Evolutionary conservation across 1,140 invertebrate species (phyloP).

Genomic region (Drosophila teissieri): DNA sequence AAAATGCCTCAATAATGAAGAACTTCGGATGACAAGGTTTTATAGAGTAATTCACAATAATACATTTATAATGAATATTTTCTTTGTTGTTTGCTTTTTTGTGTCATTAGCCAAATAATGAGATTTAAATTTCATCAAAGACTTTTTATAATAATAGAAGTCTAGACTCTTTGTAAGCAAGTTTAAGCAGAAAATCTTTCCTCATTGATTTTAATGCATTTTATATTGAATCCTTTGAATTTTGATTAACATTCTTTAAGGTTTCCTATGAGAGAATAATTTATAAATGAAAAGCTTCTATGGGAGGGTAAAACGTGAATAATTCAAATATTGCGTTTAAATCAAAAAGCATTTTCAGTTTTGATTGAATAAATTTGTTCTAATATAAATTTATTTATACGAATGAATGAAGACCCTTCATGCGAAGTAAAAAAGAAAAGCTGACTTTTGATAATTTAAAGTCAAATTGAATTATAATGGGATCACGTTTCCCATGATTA

Average conservation of each 20-base stretch:
- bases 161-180: neutral
- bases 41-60: neutral
- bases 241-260: no score
- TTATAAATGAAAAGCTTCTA: neutral
- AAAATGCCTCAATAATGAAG: neutral
- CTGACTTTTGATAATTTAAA: neutral
- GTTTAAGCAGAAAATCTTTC: neutral
- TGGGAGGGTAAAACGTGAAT: neutral
- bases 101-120: neutral
- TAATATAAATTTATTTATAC: constrained; percentile 7
- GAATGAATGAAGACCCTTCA: neutral
- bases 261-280: no score
- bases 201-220: no score
- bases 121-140: neutral
- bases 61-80: neutral
- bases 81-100: no score
- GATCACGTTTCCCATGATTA: constrained; percentile 4
- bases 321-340: neutral
- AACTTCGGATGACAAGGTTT: neutral
- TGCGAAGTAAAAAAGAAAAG: neutral
- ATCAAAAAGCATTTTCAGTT: neutral
- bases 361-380: neutral
- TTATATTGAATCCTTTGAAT: no score
- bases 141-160: neutral
- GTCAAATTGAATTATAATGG: neutral